Evolutionary conservation across 2,888 invertebrate genomes (phyloP), one percentile per base, ranked within the genome.

Genomic region (Tineola bisselliella): DNA sequence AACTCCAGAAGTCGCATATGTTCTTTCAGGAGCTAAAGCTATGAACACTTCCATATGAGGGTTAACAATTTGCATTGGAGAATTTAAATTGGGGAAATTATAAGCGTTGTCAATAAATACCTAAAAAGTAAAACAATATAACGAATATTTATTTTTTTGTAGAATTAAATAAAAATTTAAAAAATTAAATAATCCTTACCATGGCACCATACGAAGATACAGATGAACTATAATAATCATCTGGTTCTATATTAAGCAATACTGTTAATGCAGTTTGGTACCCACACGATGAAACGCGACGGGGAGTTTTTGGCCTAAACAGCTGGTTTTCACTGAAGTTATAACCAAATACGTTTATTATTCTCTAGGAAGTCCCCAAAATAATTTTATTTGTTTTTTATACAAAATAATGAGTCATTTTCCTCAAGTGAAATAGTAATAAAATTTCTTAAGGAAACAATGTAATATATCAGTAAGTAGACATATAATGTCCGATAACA

Each of bases 211-310:
- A 88, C 0, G 91, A 89, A 6, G 91, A 90, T 1, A 90, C 75
- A 8, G 82, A 73, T 0, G 91, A 82, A 57, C 90, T 89, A 67
- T 89, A 89, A 70, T 92, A 92, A 69, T 93, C 91, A 0, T 81
- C 73, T 0, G 84, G 76, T 44, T 89, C 71, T 0, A 88, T 87
- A 65, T 90, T 86, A 0, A 92, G 65, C 1, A 91, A 68, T 0
- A 91, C 82, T 0, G 90, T 89, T 0, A 93, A 77, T 0, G 91
- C 93, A 0, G 91, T 91, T 67, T 90, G 89, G 69, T 90, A 90
- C 0, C 93, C 93, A 67, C 92, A 92, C 0, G 91, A 90, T 0
- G 91, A 90, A 0, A 91, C 89, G 1, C 90, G 88, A 61, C 89
- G 87, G 0, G 92, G 91, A 1, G 70, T 72, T 18, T 74, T 12